Evolutionary conservation across 1,140 invertebrate genomes (phyloP).

Genomic region (Ptiloglossa arizonensis): DNA sequence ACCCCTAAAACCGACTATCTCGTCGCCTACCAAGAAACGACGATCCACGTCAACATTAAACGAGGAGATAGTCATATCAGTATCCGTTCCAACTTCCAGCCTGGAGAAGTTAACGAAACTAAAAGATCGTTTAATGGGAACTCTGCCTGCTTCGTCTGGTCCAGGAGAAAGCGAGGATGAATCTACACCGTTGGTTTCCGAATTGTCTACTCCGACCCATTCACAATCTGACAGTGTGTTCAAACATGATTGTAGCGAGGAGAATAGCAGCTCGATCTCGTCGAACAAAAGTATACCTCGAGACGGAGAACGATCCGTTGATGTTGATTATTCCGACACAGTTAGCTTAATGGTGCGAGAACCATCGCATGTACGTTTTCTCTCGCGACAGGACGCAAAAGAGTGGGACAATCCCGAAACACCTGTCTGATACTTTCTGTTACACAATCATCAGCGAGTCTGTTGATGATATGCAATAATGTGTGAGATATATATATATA

Average conservation of each 20-base stretch:
- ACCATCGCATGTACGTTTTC: conserved; percentile 41
- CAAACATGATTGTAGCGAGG: conserved; percentile 60
- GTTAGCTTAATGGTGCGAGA: conserved; percentile 66
- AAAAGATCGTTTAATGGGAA: conserved; percentile 79
- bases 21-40: conserved; percentile 29
- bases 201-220: conserved; percentile 77
- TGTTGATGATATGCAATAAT: neutral
- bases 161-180: conserved; percentile 83
- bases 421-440: conserved; percentile 69
- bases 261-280: conserved; percentile 63
- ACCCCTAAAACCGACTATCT: conserved; percentile 45
- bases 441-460: neutral
- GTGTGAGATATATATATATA: neutral
- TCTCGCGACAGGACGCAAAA: conserved; percentile 67
- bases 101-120: conserved; percentile 77
- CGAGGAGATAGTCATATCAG: conserved; percentile 62
- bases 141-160: conserved; percentile 65
- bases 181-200: conserved; percentile 84
- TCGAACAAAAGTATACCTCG: conserved; percentile 65
- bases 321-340: conserved; percentile 62
- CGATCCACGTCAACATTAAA: conserved; percentile 48
- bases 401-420: conserved; percentile 79
- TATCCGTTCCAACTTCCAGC: conserved; percentile 60
- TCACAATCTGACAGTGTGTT: conserved; percentile 68
- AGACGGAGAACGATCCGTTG: conserved; percentile 59